phyloP scores from a whole-genome alignment of 2,113 vertebrate genomes.

The Trematocara zebra region DNA sequence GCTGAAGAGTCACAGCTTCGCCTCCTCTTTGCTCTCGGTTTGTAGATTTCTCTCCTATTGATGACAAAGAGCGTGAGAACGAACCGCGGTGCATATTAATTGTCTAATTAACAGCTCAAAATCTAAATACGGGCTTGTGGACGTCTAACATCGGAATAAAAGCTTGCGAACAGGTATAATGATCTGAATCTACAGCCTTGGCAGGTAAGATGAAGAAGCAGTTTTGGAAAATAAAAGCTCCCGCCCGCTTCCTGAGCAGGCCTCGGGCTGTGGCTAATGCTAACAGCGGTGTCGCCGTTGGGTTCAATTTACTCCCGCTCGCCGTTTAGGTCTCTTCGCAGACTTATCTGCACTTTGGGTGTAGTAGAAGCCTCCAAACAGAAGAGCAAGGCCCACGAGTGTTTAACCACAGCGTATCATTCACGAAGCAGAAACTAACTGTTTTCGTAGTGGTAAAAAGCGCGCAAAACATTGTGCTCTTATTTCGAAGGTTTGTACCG shows the following conservation, averaged over 20 bases:
- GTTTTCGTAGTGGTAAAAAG: slow-evolving; percentile 14
- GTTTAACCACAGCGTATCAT: rapidly evolving
- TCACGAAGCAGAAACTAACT: background rate
- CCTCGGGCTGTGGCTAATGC: slow-evolving; percentile 43
- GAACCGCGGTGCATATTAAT: background rate
- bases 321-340: rapidly evolving
- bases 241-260: slow-evolving; percentile 53
- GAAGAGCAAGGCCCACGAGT: rapidly evolving
- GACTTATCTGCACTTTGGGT: rapidly evolving
- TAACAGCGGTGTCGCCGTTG: background rate
- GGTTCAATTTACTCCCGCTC: background rate
- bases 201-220: slow-evolving; percentile 18
- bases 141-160: background rate
- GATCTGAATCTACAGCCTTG: slow-evolving; percentile 5
- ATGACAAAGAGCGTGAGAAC: background rate
- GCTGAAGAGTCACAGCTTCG: background rate
- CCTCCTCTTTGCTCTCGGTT: background rate
- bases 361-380: rapidly evolving
- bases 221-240: slow-evolving; percentile 73
- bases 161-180: background rate
- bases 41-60: background rate
- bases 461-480: slow-evolving; percentile 66
- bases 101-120: background rate
- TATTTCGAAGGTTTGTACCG: slow-evolving; percentile 69
- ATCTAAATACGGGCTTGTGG: background rate